Evolutionary conservation across 2,797 vertebrate species (phyloP).

Genomic region (Dallia pectoralis): DNA sequence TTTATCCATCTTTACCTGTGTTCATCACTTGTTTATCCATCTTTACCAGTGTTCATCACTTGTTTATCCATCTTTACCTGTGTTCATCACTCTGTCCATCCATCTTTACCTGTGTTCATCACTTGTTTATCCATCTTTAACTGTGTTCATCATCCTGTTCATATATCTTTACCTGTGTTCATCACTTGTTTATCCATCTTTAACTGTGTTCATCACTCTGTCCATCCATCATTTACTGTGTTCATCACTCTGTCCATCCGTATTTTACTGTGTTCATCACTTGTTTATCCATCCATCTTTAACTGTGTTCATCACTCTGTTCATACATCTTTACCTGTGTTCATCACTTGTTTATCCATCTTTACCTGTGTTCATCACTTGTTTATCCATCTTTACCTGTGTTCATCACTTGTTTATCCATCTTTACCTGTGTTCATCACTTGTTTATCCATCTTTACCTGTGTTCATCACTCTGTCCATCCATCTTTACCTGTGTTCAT

Average conservation of each 20-base stretch:
- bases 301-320: neutral
- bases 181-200: slow-evolving; percentile 1
- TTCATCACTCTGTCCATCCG: neutral
- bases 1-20: neutral
- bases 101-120: neutral
- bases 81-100: slow-evolving; percentile 10
- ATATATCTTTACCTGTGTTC: neutral
- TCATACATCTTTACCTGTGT: too few relatives aligned
- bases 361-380: slow-evolving; percentile 1
- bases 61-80: neutral
- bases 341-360: neutral
- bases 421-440: neutral
- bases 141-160: slow-evolving; percentile 9
- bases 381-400: neutral
- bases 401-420: slow-evolving; percentile 3
- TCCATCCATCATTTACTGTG: neutral
- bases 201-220: slow-evolving; percentile 9
- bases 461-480: slow-evolving; percentile 8
- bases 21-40: slow-evolving; percentile 3
- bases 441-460: neutral
- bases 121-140: neutral
- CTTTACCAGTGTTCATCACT: neutral
- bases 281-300: neutral
- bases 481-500: neutral
- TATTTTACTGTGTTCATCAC: neutral